Base-by-base conservation (phyloP, 2,797 vertebrate species). In the Sylvia borin region DNA sequence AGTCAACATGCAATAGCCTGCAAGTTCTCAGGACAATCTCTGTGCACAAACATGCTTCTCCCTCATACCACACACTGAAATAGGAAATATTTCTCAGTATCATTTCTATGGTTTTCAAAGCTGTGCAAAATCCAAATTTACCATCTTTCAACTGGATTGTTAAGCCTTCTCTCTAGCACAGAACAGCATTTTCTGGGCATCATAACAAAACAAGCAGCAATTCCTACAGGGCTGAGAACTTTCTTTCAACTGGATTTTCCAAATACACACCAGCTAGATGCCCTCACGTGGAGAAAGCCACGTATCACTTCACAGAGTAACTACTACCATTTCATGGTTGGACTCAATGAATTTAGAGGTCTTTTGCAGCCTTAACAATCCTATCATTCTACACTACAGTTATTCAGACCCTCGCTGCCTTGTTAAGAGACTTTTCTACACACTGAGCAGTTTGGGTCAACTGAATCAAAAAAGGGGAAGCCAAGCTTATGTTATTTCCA, bases 111-210 rank as follows among this genome's bases (percentile, higher is more conserved):
- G 5, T 4, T 73, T 91, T 53, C 38, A 61, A 78, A 78, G 36
- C 31, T 51, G 13, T 32, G 31, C 22, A 40, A 71, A 88, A 68
- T 11, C 27, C 4, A 71, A 57, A 25, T 32, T 78, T 17, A 40
- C 0, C 38, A 16, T 0, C 42, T 50, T 1, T 57, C 22, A 83
- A 68, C 26, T 13, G 4, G 34, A 61, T 72, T 74, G n/a, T 64
- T 64, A 87, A 80, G 45, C 42, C 58, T 83, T 61, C 38, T 43
- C 20, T 70, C 43, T 40, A 90, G 31, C 54, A 77, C 11, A 58
- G 11, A 53, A 29, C 6, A 55, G 9, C 18, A 14, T 81, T 71
- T 91, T 68, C 50, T 80, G 34, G 34, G 11, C 21, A 42, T 38
- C 1, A 0, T 26, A 83, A 67, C 67, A 48, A 61, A 57, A 53